Percentiles rank a stretch among this genome's conserved stretches.
Evolutionary conservation across 2,113 vertebrate genomes (phyloP).

Genomic region (Brachypteracias leptosomus): DNA sequence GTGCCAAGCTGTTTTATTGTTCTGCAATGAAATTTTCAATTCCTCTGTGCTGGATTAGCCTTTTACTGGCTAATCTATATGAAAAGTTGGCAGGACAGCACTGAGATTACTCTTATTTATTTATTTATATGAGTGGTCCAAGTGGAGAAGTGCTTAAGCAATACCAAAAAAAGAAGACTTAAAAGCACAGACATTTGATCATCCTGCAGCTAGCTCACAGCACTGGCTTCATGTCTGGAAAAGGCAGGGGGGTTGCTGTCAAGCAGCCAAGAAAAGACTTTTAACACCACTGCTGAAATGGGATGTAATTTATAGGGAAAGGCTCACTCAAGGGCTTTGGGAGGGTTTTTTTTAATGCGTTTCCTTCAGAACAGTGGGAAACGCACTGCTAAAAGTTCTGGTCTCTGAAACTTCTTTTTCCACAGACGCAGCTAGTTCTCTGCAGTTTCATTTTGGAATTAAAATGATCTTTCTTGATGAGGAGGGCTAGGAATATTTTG

Average conservation of each 20-base stretch:
- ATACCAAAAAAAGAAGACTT: conserved; percentile 60
- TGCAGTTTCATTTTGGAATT: not conserved
- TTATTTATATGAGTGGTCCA: conserved; percentile 29
- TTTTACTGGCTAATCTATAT: conserved; percentile 5
- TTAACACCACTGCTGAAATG: conserved; percentile 39
- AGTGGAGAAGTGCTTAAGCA: conserved; percentile 47
- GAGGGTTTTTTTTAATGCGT: not conserved
- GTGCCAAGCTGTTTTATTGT: not conserved
- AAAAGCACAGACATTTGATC: conserved; percentile 56
- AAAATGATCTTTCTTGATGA: not conserved
- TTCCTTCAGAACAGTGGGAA: not conserved
- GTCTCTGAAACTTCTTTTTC: conserved; percentile 7
- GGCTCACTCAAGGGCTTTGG: not conserved
- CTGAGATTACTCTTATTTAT: conserved; percentile 27
- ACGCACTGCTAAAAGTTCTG: not conserved
- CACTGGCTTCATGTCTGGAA: conserved; percentile 61
- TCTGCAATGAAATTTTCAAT: not conserved
- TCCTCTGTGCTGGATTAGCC: not conserved
- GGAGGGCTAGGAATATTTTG: not conserved
- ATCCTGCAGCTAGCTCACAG: conserved; percentile 34
- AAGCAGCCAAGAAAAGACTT: conserved; percentile 29
- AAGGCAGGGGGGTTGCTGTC: conserved; percentile 44
- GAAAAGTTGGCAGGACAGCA: conserved; percentile 21
- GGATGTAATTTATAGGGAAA: conserved; percentile 36
- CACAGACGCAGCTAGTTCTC: not conserved